These are phyloP conservation scores for Byasa hedistus DNA, from an alignment of 2,888 invertebrate species.

Conservation along the genomic window DNA sequence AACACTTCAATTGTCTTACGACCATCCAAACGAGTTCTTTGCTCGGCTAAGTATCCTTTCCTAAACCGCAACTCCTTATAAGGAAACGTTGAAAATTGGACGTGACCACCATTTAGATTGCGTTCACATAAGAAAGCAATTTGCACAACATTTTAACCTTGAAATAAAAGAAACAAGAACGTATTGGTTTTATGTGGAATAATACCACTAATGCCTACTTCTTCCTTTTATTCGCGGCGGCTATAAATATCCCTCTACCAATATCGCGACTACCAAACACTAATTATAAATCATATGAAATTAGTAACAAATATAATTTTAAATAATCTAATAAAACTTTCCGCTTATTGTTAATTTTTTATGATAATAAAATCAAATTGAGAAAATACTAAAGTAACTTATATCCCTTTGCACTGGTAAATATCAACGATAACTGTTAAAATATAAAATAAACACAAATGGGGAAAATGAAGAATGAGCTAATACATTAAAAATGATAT, in stretches of 20 bases:
- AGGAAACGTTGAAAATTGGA: conserved; percentile 49
- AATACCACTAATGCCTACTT: background rate
- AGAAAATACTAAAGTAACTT: background rate
- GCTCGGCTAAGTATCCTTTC: conserved; percentile 37
- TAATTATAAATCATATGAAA: background rate
- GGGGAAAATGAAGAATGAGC: no score
- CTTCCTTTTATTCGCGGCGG: background rate
- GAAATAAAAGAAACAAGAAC: background rate
- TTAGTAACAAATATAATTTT: no score
- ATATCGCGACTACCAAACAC: background rate
- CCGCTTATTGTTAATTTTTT: background rate
- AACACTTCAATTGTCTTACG: conserved; percentile 48
- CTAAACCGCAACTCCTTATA: conserved; percentile 58
- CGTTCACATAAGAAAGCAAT: conserved; percentile 16
- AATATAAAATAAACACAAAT: no score
- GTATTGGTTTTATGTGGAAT: background rate
- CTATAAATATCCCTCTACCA: no score
- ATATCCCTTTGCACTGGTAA: background rate
- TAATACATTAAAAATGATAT: no score
- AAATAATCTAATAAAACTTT: background rate
- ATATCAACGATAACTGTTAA: background rate
- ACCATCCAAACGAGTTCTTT: conserved; percentile 60
- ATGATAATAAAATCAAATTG: background rate
- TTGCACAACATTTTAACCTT: conserved; percentile 6
- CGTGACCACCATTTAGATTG: conserved; percentile 31